Base-by-base conservation (phyloP, 2,888 invertebrate genomes). In the Rutpela maculata region DNA sequence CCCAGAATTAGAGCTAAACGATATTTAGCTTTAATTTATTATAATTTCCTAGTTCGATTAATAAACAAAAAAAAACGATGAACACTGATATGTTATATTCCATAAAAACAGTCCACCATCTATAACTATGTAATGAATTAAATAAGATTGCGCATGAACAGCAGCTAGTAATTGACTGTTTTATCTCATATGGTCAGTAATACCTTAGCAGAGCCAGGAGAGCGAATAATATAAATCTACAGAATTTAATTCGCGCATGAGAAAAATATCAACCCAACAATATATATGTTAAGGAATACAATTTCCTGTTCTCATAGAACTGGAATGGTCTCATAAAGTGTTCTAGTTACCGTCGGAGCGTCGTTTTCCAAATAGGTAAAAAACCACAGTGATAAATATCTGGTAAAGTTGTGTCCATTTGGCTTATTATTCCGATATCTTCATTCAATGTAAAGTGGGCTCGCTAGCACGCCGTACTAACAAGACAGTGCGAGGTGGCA, bases 391-490 rank as follows among this genome's bases (percentile, higher is more conserved):
- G 85, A 85, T 85, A 85, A 85, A 85, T 83, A 85, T 85, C 87
- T 80, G 82, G 84, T 80, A 80, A 73, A 80, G 83, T 84, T 74
- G 82, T 86, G 88, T 88, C 88, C 88, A 87, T 88, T 88, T 87
- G 85, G 88, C 87, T 88, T 89, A 89, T 89, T 89, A 89, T 89
- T 87, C 88, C 88, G 89, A 89, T 89, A 89, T 89, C 88, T 89
- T 89, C 89, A 89, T 89, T 89, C 88, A 89, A 89, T 89, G 90
- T 89, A 89, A 89, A 89, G 89, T 88, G 88, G 88, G 82, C 84
- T 80, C 84, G 86, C 80, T 79, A 79, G 84, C 83, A 83, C 84
- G 87, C 84, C 86, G 87, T 86, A 87, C 89, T 89, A 89, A 89
- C 89, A 89, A 89, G 89, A 89, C 89, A 88, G 88, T 88, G 86